Base-by-base conservation (phyloP, 1,140 invertebrate genomes). In the Oryctes rhinoceros region DNA sequence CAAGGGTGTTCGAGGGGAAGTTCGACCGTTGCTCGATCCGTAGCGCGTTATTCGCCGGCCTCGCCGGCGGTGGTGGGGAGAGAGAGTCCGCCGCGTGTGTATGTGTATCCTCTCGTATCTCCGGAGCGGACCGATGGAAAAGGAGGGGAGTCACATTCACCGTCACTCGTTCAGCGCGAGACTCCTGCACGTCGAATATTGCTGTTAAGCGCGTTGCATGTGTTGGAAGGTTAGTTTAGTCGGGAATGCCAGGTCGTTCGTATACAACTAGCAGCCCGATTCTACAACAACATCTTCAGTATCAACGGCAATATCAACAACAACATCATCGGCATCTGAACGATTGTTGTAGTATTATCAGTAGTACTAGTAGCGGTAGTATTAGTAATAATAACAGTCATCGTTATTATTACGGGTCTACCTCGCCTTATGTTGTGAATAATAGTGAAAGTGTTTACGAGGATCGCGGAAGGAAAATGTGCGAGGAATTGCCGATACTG, bases 401-500 rank as follows among this genome's bases (percentile, higher is more conserved):
- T n/a, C 80, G 44, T 76, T 76, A 47, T 71, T 77, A 81, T 81
- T 84, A 83, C 76, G 81, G 84, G 82, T 81, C 83, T 83, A 83
- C 83, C 11, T 4, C 65, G 9, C 65, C 65, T 71, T 71, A 71
- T 71, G 65, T 71, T 78, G 76, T 80, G 80, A 81, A 79, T 79
- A 81, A 80, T 79, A 81, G 83, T 84, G 84, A 85, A 84, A 84
- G 84, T 84, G 83, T 48, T 76, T 77, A 65, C 79, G 76, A 85
- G 49, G 81, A 71, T 71, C 65, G 65, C 65, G 65, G 65, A 24
- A 71, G 83, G 80, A 83, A 79, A 84, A 95, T 96, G 94, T 93
- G 91, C 87, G 94, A 96, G 90, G 94, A 96, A 90, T 91, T 95
- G 88, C 94, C 95, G 82, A 96, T 96, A 85, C 91, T 96, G 47